Conservation (phyloP, 1,140 invertebrate genomes). For the Subanguina moxae region DNA sequence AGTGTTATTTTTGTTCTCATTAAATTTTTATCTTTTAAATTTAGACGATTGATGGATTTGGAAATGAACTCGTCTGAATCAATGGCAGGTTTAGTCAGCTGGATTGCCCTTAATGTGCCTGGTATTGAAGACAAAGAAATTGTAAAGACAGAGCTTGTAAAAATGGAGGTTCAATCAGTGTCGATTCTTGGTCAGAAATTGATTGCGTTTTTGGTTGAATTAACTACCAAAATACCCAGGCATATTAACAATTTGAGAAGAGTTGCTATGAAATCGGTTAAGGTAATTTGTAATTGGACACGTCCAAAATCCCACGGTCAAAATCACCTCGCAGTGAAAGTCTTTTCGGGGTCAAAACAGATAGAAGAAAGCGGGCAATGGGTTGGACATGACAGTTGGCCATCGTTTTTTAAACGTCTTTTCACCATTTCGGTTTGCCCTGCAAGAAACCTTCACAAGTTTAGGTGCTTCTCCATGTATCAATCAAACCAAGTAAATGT, state of each 20-base stretch:
- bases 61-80: neutral
- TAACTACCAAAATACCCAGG: neutral
- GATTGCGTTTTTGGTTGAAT: neutral
- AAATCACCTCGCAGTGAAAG: too few species aligned
- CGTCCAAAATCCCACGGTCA: too few species aligned
- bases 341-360: too few species aligned
- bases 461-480: too few species aligned
- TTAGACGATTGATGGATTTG: neutral
- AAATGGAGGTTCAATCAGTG: neutral
- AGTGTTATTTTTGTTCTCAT: too few species aligned
- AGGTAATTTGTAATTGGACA: constrained; percentile 16
- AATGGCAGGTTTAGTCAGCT: neutral
- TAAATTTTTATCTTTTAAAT: too few species aligned
- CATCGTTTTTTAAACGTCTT: too few species aligned
- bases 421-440: too few species aligned
- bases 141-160: neutral
- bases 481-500: too few species aligned
- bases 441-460: too few species aligned
- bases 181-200: neutral
- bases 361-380: too few species aligned
- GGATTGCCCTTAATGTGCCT: neutral
- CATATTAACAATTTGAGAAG: constrained; percentile 10
- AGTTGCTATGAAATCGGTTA: constrained; percentile 16
- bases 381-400: too few species aligned
- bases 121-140: constrained; percentile 3